Evolutionary conservation across 2,888 invertebrate species (phyloP).

Genomic region (Malacosoma neustria): DNA sequence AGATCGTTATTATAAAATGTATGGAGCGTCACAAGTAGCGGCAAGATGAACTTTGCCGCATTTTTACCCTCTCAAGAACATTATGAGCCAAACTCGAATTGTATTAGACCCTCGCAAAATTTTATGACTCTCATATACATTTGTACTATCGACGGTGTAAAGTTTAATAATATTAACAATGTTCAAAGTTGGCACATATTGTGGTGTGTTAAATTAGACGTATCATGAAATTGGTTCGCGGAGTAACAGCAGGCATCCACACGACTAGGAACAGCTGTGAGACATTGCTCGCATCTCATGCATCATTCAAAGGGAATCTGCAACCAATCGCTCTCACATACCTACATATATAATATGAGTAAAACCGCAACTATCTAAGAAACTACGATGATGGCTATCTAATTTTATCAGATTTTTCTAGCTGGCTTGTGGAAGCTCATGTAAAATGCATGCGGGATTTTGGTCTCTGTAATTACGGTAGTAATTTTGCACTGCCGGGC

Average conservation of each 20-base stretch:
- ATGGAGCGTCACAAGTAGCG: constrained; percentile 29
- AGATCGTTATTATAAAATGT: constrained; percentile 43
- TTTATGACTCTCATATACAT: constrained; percentile 29
- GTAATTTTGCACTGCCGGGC: constrained; percentile 10
- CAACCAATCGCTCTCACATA: constrained; percentile 46
- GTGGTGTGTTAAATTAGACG: constrained; percentile 1
- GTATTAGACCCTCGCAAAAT: constrained; percentile 32
- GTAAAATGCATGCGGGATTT: constrained; percentile 39
- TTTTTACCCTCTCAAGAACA: constrained; percentile 36
- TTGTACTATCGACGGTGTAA: constrained; percentile 15
- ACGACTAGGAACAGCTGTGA: constrained; percentile 1
- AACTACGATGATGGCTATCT: constrained; percentile 34
- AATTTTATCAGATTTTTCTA: constrained; percentile 48
- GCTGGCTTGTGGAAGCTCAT: constrained; percentile 38
- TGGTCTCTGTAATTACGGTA: constrained; percentile 31
- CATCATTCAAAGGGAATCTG: constrained; percentile 46
- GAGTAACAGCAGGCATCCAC: constrained; percentile 6
- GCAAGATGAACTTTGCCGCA: constrained; percentile 23
- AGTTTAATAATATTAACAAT: neutral
- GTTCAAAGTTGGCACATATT: constrained; percentile 12
- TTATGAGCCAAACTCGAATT: constrained; percentile 29
- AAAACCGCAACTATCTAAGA: constrained; percentile 33
- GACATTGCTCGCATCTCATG: constrained; percentile 27
- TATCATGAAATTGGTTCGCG: constrained; percentile 1
- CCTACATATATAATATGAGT: constrained; percentile 42